Evolutionary conservation across 2,797 vertebrate genomes (phyloP), one percentile per base, ranked within the genome.

Genomic region (Phrynocephalus guinanensis): DNA sequence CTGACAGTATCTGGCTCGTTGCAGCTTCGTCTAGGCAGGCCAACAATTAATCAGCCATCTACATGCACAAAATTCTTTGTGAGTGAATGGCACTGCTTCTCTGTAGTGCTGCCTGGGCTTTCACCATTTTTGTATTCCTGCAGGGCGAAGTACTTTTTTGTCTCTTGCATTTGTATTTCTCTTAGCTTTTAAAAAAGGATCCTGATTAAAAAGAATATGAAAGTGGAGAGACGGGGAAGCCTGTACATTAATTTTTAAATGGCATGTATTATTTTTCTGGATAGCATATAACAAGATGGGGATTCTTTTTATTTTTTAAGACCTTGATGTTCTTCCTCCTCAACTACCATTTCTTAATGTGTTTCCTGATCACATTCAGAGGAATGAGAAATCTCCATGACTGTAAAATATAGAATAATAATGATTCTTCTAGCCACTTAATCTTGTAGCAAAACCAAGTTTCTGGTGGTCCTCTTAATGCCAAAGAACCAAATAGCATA

Each of bases 41-140:
- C 97, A 96, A 97, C 97, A 97, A 97, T 97, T 97, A 97, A 98
- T 97, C 97, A 97, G 96, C 97, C 97, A 97, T 97, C 96, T 96
- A 97, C 96, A 97, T 97, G 97, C 96, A 97, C 96, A 97, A 97
- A 97, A 97, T 96, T 97, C 97, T 97, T 97, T 97, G 97, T 97
- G 96, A 97, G 95, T 97, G 97, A 97, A 97, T 97, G 97, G 97
- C 97, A 97, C 95, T 93, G 95, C 96, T 96, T 95, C 96, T 97
- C 96, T 97, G 96, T 96, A 96, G 95, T 97, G 96, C 97, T 97
- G 96, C 96, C 96, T 97, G 94, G 94, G 97, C 97, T 97, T 97
- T 97, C 96, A 97, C 96, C 96, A 97, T 97, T 97, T 96, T 94
- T 96, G 95, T 97, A 96, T 97, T 97, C 97, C 97, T 97, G 97